Conservation (phyloP, 2,113 vertebrate genomes). For the Dolichotis patagonum region DNA sequence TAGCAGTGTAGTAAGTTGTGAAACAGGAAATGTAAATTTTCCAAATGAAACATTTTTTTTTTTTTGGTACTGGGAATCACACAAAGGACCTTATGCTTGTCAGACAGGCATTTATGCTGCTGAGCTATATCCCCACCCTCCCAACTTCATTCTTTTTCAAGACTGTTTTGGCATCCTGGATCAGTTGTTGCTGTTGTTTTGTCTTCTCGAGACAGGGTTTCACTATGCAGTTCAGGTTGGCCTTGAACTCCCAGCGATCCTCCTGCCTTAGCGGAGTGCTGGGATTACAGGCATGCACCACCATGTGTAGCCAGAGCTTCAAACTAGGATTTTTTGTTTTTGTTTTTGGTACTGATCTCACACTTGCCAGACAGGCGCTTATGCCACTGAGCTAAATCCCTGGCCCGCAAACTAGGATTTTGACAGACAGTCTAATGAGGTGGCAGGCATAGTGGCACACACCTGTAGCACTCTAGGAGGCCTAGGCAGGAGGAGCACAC, state of each 20-base stretch:
- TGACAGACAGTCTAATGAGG: neutral
- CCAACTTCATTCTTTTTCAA: constrained; percentile 11
- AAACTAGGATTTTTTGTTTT: neutral
- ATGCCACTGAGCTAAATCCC: too few relatives aligned
- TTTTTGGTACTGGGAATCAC: too few relatives aligned
- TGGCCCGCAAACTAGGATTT: neutral
- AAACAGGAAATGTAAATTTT: constrained; percentile 18
- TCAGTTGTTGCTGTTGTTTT: neutral
- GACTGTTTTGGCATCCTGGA: neutral
- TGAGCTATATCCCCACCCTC: neutral
- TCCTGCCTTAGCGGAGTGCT: neutral
- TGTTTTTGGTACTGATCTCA: too few relatives aligned
- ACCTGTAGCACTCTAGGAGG: neutral
- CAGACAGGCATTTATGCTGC: too few relatives aligned
- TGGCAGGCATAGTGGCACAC: neutral
- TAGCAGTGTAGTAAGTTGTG: neutral
- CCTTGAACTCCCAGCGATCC: neutral
- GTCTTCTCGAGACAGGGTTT: neutral
- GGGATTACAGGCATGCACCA: neutral
- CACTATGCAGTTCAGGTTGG: neutral
- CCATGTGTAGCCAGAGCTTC: neutral
- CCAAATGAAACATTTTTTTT: too few relatives aligned
- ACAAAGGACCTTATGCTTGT: too few relatives aligned
- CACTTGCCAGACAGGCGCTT: too few relatives aligned
- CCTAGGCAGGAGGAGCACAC: neutral